These are phyloP conservation scores for Eudemis profundana DNA, from an alignment of 2,888 invertebrate species.

Conservation along the genomic window DNA sequence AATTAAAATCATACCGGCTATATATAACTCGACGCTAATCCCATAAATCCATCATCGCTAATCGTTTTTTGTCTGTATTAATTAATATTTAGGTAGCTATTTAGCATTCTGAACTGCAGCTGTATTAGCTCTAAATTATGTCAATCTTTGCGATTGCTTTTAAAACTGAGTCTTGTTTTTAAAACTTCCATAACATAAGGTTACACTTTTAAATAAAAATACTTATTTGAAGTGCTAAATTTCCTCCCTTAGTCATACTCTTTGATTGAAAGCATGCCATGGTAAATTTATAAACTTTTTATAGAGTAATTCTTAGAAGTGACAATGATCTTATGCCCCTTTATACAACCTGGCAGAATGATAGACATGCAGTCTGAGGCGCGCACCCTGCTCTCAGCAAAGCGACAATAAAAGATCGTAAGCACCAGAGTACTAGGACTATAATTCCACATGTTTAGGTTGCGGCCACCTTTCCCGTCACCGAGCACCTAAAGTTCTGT, in stretches of 20 bases:
- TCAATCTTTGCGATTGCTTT: no score
- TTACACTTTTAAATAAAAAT: no score
- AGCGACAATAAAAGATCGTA: conserved; percentile 6
- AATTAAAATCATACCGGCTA: neutral
- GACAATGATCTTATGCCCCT: conserved; percentile 15
- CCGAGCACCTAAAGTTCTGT: neutral
- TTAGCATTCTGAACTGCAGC: no score
- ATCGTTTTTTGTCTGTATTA: neutral
- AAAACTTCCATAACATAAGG: no score
- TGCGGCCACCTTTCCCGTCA: neutral
- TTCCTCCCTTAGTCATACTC: neutral
- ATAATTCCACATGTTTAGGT: conserved; percentile 5
- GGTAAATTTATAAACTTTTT: neutral
- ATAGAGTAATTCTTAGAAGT: conserved; percentile 4
- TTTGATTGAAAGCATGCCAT: conserved; percentile 3
- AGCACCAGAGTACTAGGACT: neutral
- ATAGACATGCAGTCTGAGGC: conserved; percentile 39
- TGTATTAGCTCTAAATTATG: no score
- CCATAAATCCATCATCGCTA: neutral
- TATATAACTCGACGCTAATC: conserved; percentile 9
- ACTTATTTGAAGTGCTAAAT: no score
- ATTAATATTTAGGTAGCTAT: no score
- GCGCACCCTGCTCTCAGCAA: conserved; percentile 5
- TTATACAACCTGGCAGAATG: conserved; percentile 22
- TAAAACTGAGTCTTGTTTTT: no score